Evolutionary conservation across 2,888 invertebrate genomes (phyloP).

Genomic region (Agrochola circellaris): DNA sequence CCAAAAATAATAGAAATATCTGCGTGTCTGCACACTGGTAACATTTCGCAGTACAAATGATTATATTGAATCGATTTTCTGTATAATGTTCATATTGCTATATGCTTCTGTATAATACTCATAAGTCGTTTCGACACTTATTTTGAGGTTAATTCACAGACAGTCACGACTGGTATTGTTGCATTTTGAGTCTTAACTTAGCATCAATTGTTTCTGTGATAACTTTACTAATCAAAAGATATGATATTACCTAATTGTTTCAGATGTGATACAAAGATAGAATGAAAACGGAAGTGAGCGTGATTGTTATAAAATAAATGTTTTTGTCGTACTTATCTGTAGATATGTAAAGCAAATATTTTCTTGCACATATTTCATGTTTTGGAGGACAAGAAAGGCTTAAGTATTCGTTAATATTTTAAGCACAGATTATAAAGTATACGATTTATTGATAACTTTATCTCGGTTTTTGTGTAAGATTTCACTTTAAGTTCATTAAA

Average conservation of each 20-base stretch:
- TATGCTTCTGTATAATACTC: background rate
- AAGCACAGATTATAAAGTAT: background rate
- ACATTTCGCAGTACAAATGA: slow-evolving; percentile 36
- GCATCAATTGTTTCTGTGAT: slow-evolving; percentile 17
- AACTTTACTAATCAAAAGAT: slow-evolving; percentile 7
- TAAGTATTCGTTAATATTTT: background rate
- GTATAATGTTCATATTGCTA: slow-evolving; percentile 15
- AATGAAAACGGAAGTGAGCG: slow-evolving; percentile 15
- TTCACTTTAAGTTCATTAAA: background rate
- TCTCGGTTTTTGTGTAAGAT: slow-evolving; percentile 8
- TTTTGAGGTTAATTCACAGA: slow-evolving; percentile 43
- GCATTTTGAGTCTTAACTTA: slow-evolving; percentile 1
- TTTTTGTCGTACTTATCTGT: background rate
- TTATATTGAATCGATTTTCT: slow-evolving; percentile 53
- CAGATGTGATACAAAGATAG: slow-evolving; percentile 14
- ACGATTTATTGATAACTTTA: background rate
- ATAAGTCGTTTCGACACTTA: slow-evolving; percentile 42
- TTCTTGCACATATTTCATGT: background rate
- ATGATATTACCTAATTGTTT: slow-evolving; percentile 8
- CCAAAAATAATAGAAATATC: background rate
- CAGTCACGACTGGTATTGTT: slow-evolving; percentile 29
- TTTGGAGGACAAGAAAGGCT: background rate
- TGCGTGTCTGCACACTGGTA: slow-evolving; percentile 30
- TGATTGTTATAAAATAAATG: background rate
- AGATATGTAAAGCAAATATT: background rate